phyloP scores from a whole-genome alignment of 2,113 vertebrate species.

The Oncorhynchus clarkii region DNA sequence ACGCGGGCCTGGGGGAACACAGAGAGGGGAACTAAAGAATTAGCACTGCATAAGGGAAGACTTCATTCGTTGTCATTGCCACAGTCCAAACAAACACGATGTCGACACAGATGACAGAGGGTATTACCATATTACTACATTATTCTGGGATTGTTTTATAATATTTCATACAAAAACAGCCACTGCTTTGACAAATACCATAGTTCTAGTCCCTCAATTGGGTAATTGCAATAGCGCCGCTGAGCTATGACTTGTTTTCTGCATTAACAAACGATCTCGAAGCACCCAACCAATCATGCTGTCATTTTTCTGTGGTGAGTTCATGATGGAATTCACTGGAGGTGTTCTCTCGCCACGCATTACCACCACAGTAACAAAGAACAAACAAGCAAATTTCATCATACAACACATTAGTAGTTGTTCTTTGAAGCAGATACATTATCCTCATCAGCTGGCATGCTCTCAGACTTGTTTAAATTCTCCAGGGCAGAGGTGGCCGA shows the following conservation, averaged over 20 bases:
- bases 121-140: neutral
- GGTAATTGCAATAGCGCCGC: no score
- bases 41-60: neutral
- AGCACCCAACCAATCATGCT: neutral
- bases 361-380: conserved; percentile 17
- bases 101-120: neutral
- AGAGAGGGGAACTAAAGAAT: neutral
- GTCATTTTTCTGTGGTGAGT: conserved; percentile 49
- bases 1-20: conserved; percentile 79
- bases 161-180: neutral
- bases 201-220: neutral
- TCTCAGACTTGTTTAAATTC: conserved; percentile 64
- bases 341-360: conserved; percentile 23
- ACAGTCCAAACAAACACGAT: neutral
- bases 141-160: neutral
- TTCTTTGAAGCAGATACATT: conserved; percentile 41
- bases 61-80: neutral
- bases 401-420: conserved; percentile 11
- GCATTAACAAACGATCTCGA: neutral
- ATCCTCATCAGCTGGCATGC: conserved; percentile 48
- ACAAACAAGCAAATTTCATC: conserved; percentile 10
- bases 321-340: conserved; percentile 60
- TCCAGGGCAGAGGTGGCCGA: conserved; percentile 54
- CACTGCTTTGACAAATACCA: conserved; percentile 10
- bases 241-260: no score